These are phyloP conservation scores for Loripinus fragilis DNA, from an alignment of 2,888 invertebrate species.

Conservation along the genomic window DNA sequence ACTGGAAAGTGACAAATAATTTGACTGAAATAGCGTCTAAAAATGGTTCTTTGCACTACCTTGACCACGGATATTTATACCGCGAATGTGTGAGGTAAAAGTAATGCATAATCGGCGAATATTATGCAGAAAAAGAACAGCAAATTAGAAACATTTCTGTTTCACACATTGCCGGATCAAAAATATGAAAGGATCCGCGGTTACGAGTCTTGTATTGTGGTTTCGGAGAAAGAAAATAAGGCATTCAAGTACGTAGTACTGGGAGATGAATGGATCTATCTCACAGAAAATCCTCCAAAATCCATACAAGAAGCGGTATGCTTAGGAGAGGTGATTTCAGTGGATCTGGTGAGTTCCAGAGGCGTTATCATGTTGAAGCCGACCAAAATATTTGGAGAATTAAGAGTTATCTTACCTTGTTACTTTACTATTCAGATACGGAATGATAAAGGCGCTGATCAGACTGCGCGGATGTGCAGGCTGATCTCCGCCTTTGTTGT, in stretches of 20 bases:
- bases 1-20: slow-evolving; percentile 31
- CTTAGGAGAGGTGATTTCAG: slow-evolving; percentile 77
- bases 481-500: too few species aligned
- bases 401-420: too few species aligned
- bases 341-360: slow-evolving; percentile 79
- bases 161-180: slow-evolving; percentile 77
- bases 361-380: too few species aligned
- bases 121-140: slow-evolving; percentile 78
- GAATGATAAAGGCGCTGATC: too few species aligned
- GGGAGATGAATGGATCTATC: slow-evolving; percentile 81
- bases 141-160: slow-evolving; percentile 82
- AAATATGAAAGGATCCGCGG: slow-evolving; percentile 79
- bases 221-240: slow-evolving; percentile 81
- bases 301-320: slow-evolving; percentile 75
- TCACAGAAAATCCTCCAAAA: slow-evolving; percentile 81
- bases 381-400: too few species aligned
- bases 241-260: slow-evolving; percentile 81
- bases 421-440: too few species aligned
- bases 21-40: not conserved
- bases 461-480: too few species aligned
- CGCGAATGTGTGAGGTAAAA: not conserved
- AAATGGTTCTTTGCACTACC: not conserved
- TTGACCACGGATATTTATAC: not conserved
- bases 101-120: slow-evolving; percentile 52
- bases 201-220: slow-evolving; percentile 81